These are phyloP conservation scores for Bos javanicus DNA, from an alignment of 2,113 vertebrate species.

Conservation along the genomic window DNA sequence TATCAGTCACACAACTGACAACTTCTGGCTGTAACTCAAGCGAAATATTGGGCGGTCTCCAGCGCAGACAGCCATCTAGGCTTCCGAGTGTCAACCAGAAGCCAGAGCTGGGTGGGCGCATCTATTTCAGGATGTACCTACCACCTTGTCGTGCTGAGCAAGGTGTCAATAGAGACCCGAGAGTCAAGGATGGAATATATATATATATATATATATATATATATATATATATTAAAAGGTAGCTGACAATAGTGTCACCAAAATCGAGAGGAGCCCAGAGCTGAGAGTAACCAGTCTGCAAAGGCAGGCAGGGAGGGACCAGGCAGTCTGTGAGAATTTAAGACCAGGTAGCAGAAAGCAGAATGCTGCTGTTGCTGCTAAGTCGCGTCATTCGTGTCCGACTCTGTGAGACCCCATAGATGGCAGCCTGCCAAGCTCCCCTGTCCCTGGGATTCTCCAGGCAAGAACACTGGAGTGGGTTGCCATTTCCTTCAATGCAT, in stretches of 20 bases:
- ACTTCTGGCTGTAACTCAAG: not conserved
- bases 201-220: not conserved
- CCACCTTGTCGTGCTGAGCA: not conserved
- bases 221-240: not conserved
- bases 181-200: not conserved
- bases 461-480: no score
- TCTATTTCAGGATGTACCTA: not conserved
- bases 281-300: not conserved
- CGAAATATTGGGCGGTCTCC: not conserved
- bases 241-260: not conserved
- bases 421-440: no score
- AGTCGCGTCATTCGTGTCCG: fast-evolving
- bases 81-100: not conserved
- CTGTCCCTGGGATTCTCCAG: no score
- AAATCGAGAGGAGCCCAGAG: not conserved
- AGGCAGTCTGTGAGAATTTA: not conserved
- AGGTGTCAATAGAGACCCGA: not conserved
- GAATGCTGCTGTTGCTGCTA: not conserved
- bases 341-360: not conserved
- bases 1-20: not conserved
- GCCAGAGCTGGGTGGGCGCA: not conserved
- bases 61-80: not conserved
- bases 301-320: not conserved
- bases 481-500: no score
- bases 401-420: no score